Evolutionary conservation across 2,888 invertebrate species (phyloP), one percentile per base, ranked within the genome.

Genomic region (Andrena camellia): DNA sequence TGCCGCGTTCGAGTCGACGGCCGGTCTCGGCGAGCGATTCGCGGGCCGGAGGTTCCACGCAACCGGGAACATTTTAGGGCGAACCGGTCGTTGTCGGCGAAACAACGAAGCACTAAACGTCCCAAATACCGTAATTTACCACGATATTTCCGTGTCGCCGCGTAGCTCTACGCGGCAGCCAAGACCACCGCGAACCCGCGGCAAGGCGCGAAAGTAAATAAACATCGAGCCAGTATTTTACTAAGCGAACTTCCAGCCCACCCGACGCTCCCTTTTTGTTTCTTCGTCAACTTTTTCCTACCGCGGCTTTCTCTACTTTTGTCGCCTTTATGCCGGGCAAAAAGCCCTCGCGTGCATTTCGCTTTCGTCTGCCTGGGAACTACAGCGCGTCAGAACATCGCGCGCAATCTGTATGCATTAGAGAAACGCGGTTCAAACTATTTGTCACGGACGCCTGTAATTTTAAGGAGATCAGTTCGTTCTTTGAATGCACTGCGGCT

Each of bases 41-140:
- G 76, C 72, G 60, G 63, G 20, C 10, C 52, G 35, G 50, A 35
- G 3, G 64, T 50, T 52, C 29, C 57, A n/a, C 7, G 57, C 72
- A 13, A 52, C 31, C 5, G 26, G 62, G 31, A 42, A 81, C 83
- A 77, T 74, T 87, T 83, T 67, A 84, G 63, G 67, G 60, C 70
- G 60, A 78, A 63, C 70, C 69, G 86, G 81, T 78, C 78, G 86
- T 86, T 88, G 87, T 80, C 86, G 87, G 81, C 67, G 71, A 76
- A 85, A 85, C 87, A 80, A 78, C 80, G 67, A 35, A 69, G 74
- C 81, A 70, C 78, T 86, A 86, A 87, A 87, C 78, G 86, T 87
- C 79, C 82, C 70, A 80, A 86, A 88, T 80, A 78, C 60, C 71
- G 81, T 81, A 85, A 88, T 88, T 86, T 85, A 86, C 85, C 62